Conservation (phyloP, 1,140 invertebrate genomes). For the Drosophila kohkoa region DNA sequence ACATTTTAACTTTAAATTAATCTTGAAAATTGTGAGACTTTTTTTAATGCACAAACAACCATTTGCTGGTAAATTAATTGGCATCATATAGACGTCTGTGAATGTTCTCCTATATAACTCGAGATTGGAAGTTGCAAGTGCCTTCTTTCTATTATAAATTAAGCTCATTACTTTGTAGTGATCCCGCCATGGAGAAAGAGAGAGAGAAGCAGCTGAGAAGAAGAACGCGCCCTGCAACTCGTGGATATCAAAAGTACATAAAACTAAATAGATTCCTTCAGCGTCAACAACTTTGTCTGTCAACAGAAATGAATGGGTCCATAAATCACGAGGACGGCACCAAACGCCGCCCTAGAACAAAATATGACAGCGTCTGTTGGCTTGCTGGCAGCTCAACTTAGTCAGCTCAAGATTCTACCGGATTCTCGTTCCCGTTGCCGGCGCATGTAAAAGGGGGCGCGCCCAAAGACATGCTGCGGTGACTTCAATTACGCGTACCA, state of each 20-base stretch:
- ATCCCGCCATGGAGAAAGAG: conserved; percentile 29
- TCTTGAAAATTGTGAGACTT: conserved; percentile 16
- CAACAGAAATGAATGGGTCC: conserved; percentile 85
- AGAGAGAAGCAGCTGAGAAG: too few species aligned
- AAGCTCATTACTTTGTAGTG: conserved; percentile 57
- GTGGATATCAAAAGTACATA: conserved; percentile 74
- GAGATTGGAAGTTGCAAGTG: conserved; percentile 22
- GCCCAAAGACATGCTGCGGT: conserved; percentile 67
- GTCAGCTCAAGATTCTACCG: conserved; percentile 1
- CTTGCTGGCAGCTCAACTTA: conserved; percentile 5
- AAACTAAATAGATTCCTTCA: conserved; percentile 81
- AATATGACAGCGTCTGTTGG: conserved; percentile 68
- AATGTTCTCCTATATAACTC: conserved; percentile 11
- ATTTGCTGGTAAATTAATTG: conserved; percentile 40
- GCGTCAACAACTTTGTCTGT: conserved; percentile 84
- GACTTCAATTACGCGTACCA: conserved; percentile 83
- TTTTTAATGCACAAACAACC: conserved; percentile 34
- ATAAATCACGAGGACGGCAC: conserved; percentile 77
- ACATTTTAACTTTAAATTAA: background rate
- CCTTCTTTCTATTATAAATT: conserved; percentile 62
- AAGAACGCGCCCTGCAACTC: conserved; percentile 14
- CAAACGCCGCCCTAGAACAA: conserved; percentile 44
- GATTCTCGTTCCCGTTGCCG: conserved; percentile 35
- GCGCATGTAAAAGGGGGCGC: conserved; percentile 68
- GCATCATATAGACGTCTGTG: conserved; percentile 13